A percentile compares a stretch with the other conserved stretches of the same genome.
phyloP scores from a whole-genome alignment of 1,140 invertebrate species.

The Trypoxylus dichotomus region DNA sequence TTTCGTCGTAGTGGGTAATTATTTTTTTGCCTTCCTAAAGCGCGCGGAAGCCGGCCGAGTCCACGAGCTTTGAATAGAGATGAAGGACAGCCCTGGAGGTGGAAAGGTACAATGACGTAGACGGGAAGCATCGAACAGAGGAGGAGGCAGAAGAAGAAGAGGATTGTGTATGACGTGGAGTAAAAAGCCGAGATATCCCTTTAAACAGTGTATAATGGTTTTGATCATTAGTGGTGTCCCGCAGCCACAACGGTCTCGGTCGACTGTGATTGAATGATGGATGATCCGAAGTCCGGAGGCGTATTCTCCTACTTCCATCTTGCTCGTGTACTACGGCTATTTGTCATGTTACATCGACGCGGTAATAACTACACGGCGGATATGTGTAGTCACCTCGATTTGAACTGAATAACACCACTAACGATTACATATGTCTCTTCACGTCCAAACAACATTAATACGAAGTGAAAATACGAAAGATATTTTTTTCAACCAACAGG shows the following conservation, averaged over 20 bases:
- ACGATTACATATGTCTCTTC: too few species aligned
- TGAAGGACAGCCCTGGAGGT: neutral
- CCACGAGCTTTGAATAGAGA: constrained; percentile 32
- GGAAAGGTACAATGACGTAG: neutral
- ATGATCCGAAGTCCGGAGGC: constrained; percentile 36
- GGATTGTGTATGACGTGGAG: constrained; percentile 33
- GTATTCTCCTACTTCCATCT: constrained; percentile 23
- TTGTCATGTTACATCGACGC: constrained; percentile 4
- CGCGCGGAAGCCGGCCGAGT: neutral
- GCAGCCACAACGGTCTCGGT: constrained; percentile 32
- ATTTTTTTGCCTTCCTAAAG: constrained; percentile 27
- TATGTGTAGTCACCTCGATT: too few species aligned
- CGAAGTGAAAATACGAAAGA: too few species aligned
- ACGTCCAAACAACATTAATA: too few species aligned
- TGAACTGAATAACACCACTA: too few species aligned
- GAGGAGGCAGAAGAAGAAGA: neutral
- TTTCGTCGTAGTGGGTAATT: constrained; percentile 25
- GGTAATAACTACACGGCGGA: neutral
- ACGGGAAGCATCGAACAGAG: neutral
- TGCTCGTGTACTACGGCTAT: neutral
- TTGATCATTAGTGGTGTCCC: constrained; percentile 46
- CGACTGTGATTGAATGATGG: constrained; percentile 43
- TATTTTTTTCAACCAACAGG: too few species aligned
- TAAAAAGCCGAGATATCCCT: constrained; percentile 30
- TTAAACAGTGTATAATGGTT: constrained; percentile 44